phyloP scores from a whole-genome alignment of 2,797 vertebrate genomes.

The Philypnodon macrostomus region DNA sequence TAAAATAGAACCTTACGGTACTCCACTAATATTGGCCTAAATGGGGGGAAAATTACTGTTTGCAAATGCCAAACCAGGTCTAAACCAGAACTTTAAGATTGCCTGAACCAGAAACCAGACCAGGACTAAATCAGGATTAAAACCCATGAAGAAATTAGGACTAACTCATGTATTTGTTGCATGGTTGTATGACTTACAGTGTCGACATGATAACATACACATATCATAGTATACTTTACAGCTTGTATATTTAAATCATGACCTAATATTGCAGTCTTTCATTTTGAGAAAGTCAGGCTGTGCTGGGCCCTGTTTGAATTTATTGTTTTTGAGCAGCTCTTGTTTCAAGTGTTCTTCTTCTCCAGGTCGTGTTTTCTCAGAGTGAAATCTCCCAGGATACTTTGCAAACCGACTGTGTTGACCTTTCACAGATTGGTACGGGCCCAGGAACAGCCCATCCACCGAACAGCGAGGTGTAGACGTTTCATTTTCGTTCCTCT shows the following conservation, averaged over 20 bases:
- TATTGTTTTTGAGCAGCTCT: constrained; percentile 21
- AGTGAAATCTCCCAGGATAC: constrained; percentile 18
- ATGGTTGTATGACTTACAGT: too few species aligned
- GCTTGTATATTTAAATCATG: not conserved
- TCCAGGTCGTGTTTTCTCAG: constrained; percentile 17
- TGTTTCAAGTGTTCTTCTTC: constrained; percentile 18
- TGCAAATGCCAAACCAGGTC: too few species aligned
- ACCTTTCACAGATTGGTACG: constrained; percentile 29
- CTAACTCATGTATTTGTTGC: too few species aligned
- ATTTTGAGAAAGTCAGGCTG: constrained; percentile 7
- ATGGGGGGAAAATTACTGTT: too few species aligned
- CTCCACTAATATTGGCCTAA: too few species aligned
- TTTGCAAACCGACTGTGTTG: constrained; percentile 2
- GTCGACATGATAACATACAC: too few species aligned
- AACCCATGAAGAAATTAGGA: too few species aligned
- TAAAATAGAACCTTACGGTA: too few species aligned
- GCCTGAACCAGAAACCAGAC: too few species aligned
- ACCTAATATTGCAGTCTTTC: not conserved
- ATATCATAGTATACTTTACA: too few species aligned
- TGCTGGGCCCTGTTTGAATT: constrained; percentile 22
- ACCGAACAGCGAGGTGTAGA: not conserved
- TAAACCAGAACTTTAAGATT: too few species aligned
- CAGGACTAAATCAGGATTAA: too few species aligned
- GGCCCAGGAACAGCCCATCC: constrained; percentile 21
- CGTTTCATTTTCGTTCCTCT: constrained; percentile 17